These are phyloP conservation scores for Siderastrea siderea DNA, from an alignment of 92 coral and sea anemone species.

Conservation along the genomic window DNA sequence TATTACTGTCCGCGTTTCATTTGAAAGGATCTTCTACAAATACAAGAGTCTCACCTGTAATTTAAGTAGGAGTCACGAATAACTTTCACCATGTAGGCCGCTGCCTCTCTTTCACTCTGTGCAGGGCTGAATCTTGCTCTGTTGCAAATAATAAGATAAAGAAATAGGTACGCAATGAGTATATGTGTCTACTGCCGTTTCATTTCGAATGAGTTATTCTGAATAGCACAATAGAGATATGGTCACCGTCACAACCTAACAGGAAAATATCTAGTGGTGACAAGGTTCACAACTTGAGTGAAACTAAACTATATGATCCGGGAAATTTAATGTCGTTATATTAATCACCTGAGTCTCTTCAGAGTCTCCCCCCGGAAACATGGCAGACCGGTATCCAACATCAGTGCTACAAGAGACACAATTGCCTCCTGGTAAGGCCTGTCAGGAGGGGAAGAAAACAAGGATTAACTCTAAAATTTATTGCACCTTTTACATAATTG, in stretches of 20 bases:
- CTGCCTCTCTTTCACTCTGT: slow-evolving; percentile 97
- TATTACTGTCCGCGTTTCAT: too few relatives aligned
- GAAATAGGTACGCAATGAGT: not conserved
- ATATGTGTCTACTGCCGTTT: not conserved
- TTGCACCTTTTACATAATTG: not conserved
- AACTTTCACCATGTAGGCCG: slow-evolving; percentile 96
- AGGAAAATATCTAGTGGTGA: not conserved
- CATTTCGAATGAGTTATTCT: not conserved
- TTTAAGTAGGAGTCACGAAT: slow-evolving; percentile 96
- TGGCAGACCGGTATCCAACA: slow-evolving; percentile 99
- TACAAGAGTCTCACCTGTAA: slow-evolving; percentile 79
- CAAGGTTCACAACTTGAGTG: not conserved
- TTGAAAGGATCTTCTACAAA: too few relatives aligned
- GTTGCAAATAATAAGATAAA: not conserved
- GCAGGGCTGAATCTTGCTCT: slow-evolving; percentile 98
- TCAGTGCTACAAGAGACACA: slow-evolving; percentile 96
- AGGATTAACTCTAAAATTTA: not conserved
- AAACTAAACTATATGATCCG: not conserved
- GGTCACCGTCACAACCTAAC: too few relatives aligned
- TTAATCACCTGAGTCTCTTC: slow-evolving; percentile 87
- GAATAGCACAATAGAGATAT: not conserved
- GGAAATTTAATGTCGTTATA: not conserved
- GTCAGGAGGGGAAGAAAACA: not conserved
- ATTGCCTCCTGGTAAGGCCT: slow-evolving; percentile 99
- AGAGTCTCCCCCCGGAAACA: slow-evolving; percentile 99